Evolutionary conservation across 2,113 vertebrate genomes (phyloP), one percentile per base, ranked within the genome.

Genomic region (Brachyhypopomus occidentalis): DNA sequence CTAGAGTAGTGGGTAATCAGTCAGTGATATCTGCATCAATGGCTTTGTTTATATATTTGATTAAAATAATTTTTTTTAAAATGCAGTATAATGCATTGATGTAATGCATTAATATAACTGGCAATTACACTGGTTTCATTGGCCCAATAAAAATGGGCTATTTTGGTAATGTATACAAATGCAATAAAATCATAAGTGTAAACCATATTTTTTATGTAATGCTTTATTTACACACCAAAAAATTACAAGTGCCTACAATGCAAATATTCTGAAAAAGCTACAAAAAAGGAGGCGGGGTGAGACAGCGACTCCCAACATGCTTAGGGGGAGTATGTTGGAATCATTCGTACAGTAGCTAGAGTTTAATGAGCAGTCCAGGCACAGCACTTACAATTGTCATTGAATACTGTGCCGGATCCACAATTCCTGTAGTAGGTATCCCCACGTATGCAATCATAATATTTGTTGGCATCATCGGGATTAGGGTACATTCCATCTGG

Each of bases 401-500:
- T 70, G 20, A 41, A 70, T 38, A 70, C 66, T n/a, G 66, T 70
- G 66, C 66, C 66, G 0, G 34, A 1, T 70, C 66, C 66, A 70
- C 66, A 70, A 2, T 70, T 41, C 36, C 66, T 70, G 0, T 41
- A 9, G n/a, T 41, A 41, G 3, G 66, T 41, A 20, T 41, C 36
- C 2, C 66, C 66, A 4, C 2, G 7, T 41, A 19, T 19, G 41
- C 66, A 70, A 8, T 70, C 66, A 70, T 41, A 70, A 41, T 22
- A 70, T 41, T 4, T 41, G 20, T 22, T 41, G 66, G 36, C 2
- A 23, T 70, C 19, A n/a, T n/a, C 30, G 12, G 64, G 20, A 27
- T 87, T 55, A n/a, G 64, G 5, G 25, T 85, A 83, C 1, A 87
- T 11, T 7, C 86, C 86, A 23, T 87, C 79, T 9, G 52, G 48